A percentile compares a stretch with the other conserved stretches of the same genome.
Conservation (phyloP, 2,797 vertebrate species). For the Enteromius fasciolatus region DNA sequence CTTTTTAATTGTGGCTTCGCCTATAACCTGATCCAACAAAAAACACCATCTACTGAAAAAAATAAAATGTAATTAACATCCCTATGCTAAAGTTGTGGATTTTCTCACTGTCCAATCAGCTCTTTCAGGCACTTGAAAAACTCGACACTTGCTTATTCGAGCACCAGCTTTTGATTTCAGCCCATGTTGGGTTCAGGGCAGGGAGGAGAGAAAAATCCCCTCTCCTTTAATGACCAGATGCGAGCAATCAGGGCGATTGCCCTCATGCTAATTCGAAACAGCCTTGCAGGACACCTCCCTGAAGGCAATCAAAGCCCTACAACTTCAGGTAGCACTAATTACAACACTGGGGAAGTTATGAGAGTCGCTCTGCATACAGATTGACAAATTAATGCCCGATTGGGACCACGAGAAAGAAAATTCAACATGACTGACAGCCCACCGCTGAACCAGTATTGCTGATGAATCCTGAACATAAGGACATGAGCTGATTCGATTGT, state of each 20-base stretch:
- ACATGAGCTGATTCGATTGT: slow-evolving; percentile 44
- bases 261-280: slow-evolving; percentile 76
- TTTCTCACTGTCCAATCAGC: slow-evolving; percentile 36
- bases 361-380: slow-evolving; percentile 62
- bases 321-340: slow-evolving; percentile 78
- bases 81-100: slow-evolving; percentile 10
- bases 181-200: slow-evolving; percentile 39
- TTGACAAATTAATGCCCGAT: slow-evolving; percentile 62
- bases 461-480: slow-evolving; percentile 47
- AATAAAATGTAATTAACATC: neutral
- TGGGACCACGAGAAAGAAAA: slow-evolving; percentile 54
- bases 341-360: slow-evolving; percentile 71
- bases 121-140: slow-evolving; percentile 32
- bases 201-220: slow-evolving; percentile 46
- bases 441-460: slow-evolving; percentile 26
- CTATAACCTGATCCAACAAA: neutral
- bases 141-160: slow-evolving; percentile 44
- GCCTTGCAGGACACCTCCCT: slow-evolving; percentile 74
- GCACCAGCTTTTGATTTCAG: slow-evolving; percentile 32
- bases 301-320: slow-evolving; percentile 72
- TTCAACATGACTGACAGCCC: slow-evolving; percentile 54
- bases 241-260: slow-evolving; percentile 77
- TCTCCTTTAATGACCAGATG: slow-evolving; percentile 77
- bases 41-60: neutral
- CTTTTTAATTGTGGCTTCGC: neutral